Evolutionary conservation across 2,797 vertebrate genomes (phyloP).

Genomic region (Nyctalus aviator): DNA sequence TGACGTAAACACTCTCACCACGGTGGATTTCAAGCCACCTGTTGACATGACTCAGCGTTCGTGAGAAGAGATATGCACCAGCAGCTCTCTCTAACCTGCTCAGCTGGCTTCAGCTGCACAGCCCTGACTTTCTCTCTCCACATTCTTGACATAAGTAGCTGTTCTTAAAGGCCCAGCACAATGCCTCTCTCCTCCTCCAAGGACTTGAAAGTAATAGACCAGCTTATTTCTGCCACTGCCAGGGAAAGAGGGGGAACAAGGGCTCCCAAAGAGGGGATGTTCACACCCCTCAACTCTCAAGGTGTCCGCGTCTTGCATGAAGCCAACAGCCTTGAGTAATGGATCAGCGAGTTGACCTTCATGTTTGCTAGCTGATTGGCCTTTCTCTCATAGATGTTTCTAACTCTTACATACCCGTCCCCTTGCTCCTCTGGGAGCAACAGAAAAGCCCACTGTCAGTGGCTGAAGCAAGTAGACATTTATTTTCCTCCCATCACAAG

Average conservation of each 20-base stretch:
- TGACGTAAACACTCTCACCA: background rate
- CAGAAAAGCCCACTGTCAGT: background rate
- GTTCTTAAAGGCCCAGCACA: constrained; percentile 14
- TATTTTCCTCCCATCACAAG: background rate
- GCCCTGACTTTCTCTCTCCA: background rate
- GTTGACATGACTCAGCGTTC: background rate
- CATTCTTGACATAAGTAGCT: background rate
- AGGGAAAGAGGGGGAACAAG: background rate
- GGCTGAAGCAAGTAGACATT: background rate
- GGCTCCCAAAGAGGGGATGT: background rate
- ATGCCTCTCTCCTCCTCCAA: background rate
- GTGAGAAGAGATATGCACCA: background rate
- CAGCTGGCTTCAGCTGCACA: background rate
- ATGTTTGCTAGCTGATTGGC: background rate
- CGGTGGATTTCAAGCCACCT: background rate
- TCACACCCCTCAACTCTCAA: background rate
- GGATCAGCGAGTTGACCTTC: background rate
- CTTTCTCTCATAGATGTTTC: no score
- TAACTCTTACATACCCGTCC: no score
- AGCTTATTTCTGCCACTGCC: background rate
- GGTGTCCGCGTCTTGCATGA: background rate
- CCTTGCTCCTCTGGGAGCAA: background rate
- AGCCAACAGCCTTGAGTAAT: background rate
- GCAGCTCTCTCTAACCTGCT: background rate
- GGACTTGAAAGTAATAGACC: background rate